Evolutionary conservation across 1,140 invertebrate genomes (phyloP).

Genomic region (Bactericera cockerelli): DNA sequence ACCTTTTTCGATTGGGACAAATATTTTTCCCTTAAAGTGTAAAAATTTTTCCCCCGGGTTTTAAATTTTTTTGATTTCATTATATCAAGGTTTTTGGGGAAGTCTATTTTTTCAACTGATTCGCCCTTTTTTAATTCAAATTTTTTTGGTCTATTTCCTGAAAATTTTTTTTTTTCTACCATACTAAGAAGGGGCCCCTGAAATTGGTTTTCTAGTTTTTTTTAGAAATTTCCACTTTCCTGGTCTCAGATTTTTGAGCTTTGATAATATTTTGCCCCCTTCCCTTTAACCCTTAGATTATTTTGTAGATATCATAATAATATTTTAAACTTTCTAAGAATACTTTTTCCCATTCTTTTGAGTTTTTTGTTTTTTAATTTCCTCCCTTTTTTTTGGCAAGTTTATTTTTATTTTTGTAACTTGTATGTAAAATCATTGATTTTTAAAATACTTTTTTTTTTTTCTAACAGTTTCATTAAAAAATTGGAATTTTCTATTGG

Average conservation of each 20-base stretch:
- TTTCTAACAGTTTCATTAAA: slow-evolving; percentile 40
- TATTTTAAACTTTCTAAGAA: neutral
- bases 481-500: slow-evolving; percentile 48
- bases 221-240: neutral
- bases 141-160: neutral
- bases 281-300: neutral
- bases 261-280: neutral
- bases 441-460: slow-evolving; percentile 35
- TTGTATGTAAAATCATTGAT: neutral
- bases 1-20: slow-evolving; percentile 47
- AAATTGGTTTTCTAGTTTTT: neutral
- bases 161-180: neutral
- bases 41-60: too few species aligned
- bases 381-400: neutral
- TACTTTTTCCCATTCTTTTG: neutral
- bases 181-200: neutral
- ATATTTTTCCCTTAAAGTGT: slow-evolving; percentile 6
- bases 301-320: slow-evolving; percentile 6
- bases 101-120: too few species aligned
- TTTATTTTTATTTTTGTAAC: slow-evolving; percentile 4
- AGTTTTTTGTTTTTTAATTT: neutral
- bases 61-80: too few species aligned
- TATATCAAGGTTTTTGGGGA: too few species aligned
- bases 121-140: neutral
- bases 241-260: neutral